These are phyloP conservation scores for Rutpela maculata DNA, from an alignment of 2,888 invertebrate species.

Conservation along the genomic window DNA sequence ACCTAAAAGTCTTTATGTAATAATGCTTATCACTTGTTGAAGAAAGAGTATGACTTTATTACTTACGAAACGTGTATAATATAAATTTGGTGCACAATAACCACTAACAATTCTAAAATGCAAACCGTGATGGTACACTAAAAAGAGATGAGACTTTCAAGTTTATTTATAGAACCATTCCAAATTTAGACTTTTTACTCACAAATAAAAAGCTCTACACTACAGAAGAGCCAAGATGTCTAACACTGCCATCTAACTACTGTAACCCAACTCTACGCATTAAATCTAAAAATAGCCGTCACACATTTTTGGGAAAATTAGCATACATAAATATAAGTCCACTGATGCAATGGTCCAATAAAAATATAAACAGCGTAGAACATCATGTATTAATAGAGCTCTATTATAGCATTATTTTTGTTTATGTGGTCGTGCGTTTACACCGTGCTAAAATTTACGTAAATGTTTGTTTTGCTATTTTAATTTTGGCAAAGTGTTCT, in stretches of 20 bases:
- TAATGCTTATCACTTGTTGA: neutral
- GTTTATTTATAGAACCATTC: conserved; percentile 66
- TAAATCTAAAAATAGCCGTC: conserved; percentile 46
- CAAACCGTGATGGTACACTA: conserved; percentile 54
- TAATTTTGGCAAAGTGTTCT: conserved; percentile 17
- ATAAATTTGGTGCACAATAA: conserved; percentile 44
- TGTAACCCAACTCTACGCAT: conserved; percentile 44
- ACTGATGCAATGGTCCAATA: conserved; percentile 24
- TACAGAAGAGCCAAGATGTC: conserved; percentile 47
- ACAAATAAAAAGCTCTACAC: conserved; percentile 47
- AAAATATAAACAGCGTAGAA: conserved; percentile 16
- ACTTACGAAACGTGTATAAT: conserved; percentile 43
- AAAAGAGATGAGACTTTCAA: conserved; percentile 58
- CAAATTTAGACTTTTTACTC: conserved; percentile 65
- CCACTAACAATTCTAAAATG: conserved; percentile 46
- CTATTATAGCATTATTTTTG: conserved; percentile 10
- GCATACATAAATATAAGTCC: conserved; percentile 15
- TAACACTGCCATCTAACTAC: conserved; percentile 60
- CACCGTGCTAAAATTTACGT: neutral
- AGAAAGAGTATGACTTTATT: conserved; percentile 7
- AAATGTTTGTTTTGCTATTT: conserved; percentile 4
- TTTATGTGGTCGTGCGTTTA: neutral
- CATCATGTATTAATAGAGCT: conserved; percentile 3
- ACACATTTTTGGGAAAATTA: conserved; percentile 40
- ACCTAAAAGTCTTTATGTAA: neutral